A percentile compares a stretch with the other conserved stretches of the same genome.
Evolutionary conservation across 2,888 invertebrate species (phyloP).

Genomic region (Conistra vaccinii): DNA sequence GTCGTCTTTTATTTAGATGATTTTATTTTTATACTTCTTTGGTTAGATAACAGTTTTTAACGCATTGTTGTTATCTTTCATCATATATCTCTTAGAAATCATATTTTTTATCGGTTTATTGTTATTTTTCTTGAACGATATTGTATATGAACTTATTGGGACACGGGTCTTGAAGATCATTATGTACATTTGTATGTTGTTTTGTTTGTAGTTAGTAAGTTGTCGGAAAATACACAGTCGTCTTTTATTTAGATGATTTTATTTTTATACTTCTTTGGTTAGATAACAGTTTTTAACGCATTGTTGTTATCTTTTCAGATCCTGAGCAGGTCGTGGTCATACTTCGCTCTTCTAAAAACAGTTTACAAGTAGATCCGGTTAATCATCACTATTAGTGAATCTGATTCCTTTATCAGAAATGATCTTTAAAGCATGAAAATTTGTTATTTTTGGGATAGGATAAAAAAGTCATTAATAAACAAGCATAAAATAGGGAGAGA

Average conservation of each 20-base stretch:
- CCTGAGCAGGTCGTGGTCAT: slow-evolving; percentile 83
- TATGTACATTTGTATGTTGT: background rate
- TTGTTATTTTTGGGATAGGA: background rate
- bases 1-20: background rate
- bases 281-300: too few species aligned
- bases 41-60: too few species aligned
- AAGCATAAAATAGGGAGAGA: too few species aligned
- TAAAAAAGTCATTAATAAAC: background rate
- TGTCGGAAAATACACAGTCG: background rate
- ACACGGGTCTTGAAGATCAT: slow-evolving; percentile 44
- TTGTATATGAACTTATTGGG: slow-evolving; percentile 1
- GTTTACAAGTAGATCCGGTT: slow-evolving; percentile 72
- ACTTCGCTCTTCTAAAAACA: slow-evolving; percentile 81
- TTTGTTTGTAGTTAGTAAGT: background rate
- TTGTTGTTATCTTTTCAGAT: slow-evolving; percentile 75
- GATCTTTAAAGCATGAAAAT: background rate
- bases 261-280: background rate
- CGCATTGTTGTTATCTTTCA: slow-evolving; percentile 53
- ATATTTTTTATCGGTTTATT: slow-evolving; percentile 17
- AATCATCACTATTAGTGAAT: too few species aligned
- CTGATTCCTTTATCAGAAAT: background rate
- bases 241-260: background rate
- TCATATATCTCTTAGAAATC: too few species aligned
- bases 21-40: background rate
- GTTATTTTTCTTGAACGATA: slow-evolving; percentile 3